A percentile compares a stretch with the other conserved stretches of the same genome.
Evolutionary conservation across 1,140 invertebrate species (phyloP).

Genomic region (Cydia fagiglandana): DNA sequence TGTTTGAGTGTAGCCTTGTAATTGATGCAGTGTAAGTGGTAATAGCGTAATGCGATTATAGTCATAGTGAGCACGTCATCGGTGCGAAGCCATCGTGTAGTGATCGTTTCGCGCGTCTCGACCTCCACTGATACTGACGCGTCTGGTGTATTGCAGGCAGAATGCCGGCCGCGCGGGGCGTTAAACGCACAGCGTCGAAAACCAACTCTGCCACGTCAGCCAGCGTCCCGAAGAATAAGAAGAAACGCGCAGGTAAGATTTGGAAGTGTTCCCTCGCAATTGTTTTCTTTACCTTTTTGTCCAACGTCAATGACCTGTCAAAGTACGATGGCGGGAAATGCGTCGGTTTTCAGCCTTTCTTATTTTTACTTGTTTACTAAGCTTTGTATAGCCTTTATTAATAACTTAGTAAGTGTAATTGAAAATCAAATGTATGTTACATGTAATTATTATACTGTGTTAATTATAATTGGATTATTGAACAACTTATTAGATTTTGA

Average conservation of each 20-base stretch:
- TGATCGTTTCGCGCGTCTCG: slow-evolving; percentile 64
- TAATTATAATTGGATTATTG: neutral
- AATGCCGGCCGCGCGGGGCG: slow-evolving; percentile 74
- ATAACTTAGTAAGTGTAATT: neutral
- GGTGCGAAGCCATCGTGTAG: slow-evolving; percentile 49
- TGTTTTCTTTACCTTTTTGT: slow-evolving; percentile 76
- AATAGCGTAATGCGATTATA: slow-evolving; percentile 67
- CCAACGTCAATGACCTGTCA: slow-evolving; percentile 77
- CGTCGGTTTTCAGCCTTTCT: slow-evolving; percentile 41
- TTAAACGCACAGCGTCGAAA: slow-evolving; percentile 73
- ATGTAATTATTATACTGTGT: neutral
- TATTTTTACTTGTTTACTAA: slow-evolving; percentile 28
- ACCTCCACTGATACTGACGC: slow-evolving; percentile 66
- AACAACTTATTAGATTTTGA: slow-evolving; percentile 21
- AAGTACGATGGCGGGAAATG: slow-evolving; percentile 75
- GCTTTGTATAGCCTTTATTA: neutral
- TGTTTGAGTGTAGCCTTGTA: slow-evolving; percentile 66
- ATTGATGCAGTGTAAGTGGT: slow-evolving; percentile 58
- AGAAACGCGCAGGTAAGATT: slow-evolving; percentile 72
- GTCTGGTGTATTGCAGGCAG: slow-evolving; percentile 72
- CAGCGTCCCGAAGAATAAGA: slow-evolving; percentile 70
- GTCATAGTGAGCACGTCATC: slow-evolving; percentile 68
- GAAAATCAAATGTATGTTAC: neutral
- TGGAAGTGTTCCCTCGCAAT: slow-evolving; percentile 52
- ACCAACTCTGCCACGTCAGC: slow-evolving; percentile 58